Percentiles rank a stretch among this genome's conserved stretches.
phyloP scores from a whole-genome alignment of 1,140 invertebrate genomes.

The Cyrtorhinus lividipennis region DNA sequence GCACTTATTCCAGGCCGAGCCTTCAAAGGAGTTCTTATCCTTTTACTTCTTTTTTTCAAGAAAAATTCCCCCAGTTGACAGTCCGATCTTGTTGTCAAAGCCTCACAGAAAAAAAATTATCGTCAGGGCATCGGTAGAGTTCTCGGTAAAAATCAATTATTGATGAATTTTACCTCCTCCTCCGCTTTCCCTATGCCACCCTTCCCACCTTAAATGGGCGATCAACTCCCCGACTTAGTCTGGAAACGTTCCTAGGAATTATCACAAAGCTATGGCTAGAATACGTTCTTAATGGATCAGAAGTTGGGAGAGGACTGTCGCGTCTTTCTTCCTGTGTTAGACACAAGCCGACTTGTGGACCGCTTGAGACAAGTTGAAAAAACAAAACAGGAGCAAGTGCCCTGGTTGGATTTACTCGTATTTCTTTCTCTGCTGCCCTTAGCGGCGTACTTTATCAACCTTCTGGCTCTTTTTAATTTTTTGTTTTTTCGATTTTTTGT shows the following conservation, averaged over 20 bases:
- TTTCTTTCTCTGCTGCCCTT: background rate
- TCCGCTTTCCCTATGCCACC: no score
- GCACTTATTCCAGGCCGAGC: no score
- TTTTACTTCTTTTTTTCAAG: no score
- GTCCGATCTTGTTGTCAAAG: background rate
- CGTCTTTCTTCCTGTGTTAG: background rate
- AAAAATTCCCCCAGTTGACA: background rate
- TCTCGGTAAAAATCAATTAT: constrained; percentile 13
- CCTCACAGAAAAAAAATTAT: background rate
- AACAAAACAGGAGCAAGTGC: background rate
- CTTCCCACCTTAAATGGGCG: background rate
- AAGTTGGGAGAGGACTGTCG: background rate
- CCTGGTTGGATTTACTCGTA: background rate
- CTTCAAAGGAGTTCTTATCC: no score
- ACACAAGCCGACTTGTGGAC: background rate
- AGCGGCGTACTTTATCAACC: background rate
- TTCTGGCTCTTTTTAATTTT: background rate
- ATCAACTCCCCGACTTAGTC: no score
- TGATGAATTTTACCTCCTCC: constrained; percentile 6
- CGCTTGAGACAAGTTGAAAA: background rate
- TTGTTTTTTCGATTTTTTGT: background rate
- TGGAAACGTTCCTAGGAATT: background rate
- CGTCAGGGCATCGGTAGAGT: constrained; percentile 2
- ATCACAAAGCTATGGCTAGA: constrained; percentile 3
- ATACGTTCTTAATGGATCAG: background rate